Conservation (phyloP, 2,888 invertebrate species). For the Coremacera marginata region DNA sequence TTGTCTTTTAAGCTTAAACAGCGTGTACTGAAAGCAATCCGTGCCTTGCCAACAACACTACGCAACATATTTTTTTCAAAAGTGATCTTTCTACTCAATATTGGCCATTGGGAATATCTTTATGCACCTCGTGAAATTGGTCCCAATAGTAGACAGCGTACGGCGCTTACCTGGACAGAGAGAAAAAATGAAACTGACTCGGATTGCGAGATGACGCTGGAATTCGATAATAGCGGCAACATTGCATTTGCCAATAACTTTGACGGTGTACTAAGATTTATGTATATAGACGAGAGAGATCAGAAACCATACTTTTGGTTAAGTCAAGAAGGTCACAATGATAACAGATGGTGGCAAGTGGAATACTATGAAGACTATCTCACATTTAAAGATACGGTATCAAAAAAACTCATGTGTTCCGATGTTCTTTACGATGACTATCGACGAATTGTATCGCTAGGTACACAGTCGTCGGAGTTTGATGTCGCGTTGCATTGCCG, state of each 20-base stretch:
- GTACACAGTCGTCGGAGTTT: neutral
- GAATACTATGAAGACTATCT: slow-evolving; percentile 35
- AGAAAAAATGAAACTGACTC: slow-evolving; percentile 45
- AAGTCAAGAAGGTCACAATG: slow-evolving; percentile 2
- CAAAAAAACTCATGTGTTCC: slow-evolving; percentile 34
- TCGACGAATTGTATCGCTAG: slow-evolving; percentile 27
- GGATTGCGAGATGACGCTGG: slow-evolving; percentile 40
- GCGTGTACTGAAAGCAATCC: neutral
- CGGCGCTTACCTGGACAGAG: slow-evolving; percentile 44
- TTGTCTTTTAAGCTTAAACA: neutral
- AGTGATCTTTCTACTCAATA: slow-evolving; percentile 35
- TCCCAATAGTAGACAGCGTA: slow-evolving; percentile 40
- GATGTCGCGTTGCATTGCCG: neutral
- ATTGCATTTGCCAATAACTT: slow-evolving; percentile 42
- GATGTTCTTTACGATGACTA: slow-evolving; percentile 28
- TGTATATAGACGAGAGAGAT: slow-evolving; percentile 41
- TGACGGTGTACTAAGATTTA: slow-evolving; percentile 26
- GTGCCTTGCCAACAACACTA: slow-evolving; percentile 31
- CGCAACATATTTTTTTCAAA: slow-evolving; percentile 29
- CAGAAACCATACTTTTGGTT: slow-evolving; percentile 44
- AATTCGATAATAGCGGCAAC: slow-evolving; percentile 23
- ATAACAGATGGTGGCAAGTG: slow-evolving; percentile 36
- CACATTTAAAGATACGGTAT: slow-evolving; percentile 4
- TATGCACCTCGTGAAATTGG: slow-evolving; percentile 49
- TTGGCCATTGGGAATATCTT: slow-evolving; percentile 44